Evolutionary conservation across 53 echinoderm and acorn worm species (phyloP).

Genomic region (Patiria pectinifera): DNA sequence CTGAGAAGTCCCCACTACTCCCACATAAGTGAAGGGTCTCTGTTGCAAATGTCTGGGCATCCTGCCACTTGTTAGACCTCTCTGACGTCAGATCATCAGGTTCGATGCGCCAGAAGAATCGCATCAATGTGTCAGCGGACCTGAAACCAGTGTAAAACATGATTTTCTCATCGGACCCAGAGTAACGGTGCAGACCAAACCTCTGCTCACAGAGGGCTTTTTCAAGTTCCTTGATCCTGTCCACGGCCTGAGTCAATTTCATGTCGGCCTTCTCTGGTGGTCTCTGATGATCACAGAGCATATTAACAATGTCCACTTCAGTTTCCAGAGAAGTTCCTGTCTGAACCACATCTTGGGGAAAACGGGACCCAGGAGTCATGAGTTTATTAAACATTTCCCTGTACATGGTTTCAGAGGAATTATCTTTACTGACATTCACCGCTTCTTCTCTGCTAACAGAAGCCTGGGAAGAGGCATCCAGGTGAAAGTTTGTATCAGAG

Average conservation of each 20-base stretch:
- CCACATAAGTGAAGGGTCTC: background rate
- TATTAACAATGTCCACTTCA: constrained; percentile 18
- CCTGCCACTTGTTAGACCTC: constrained; percentile 49
- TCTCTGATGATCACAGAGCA: constrained; percentile 32
- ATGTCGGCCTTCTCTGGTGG: background rate
- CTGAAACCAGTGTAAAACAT: constrained; percentile 52
- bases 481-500: background rate
- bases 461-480: background rate
- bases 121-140: constrained; percentile 50
- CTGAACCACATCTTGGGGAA: background rate
- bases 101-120: constrained; percentile 61
- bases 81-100: constrained; percentile 49
- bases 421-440: background rate
- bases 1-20: background rate
- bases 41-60: constrained; percentile 13
- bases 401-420: constrained; percentile 15
- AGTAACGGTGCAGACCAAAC: constrained; percentile 44
- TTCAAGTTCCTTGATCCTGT: constrained; percentile 49
- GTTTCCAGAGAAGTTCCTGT: background rate
- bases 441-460: background rate
- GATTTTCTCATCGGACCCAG: constrained; percentile 45
- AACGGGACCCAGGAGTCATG: background rate
- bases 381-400: constrained; percentile 35
- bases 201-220: constrained; percentile 30
- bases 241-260: constrained; percentile 31